phyloP scores from a whole-genome alignment of 1,140 invertebrate species.

The Polyergus mexicanus region DNA sequence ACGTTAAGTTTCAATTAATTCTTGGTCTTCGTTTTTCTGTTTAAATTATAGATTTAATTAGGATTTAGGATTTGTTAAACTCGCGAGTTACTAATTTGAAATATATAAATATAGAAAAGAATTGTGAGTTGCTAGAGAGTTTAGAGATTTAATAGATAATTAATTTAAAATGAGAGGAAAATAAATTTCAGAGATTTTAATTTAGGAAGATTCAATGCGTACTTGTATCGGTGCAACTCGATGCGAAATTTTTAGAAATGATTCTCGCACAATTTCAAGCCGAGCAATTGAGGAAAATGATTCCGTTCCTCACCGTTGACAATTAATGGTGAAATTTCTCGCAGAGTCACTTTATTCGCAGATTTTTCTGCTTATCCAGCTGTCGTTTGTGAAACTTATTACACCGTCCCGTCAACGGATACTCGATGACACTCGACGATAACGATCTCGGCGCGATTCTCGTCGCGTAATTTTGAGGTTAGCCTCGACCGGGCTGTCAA shows the following conservation, averaged over 20 bases:
- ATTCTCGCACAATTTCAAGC: neutral
- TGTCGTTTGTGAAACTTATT: too few relatives aligned
- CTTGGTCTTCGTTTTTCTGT: too few relatives aligned
- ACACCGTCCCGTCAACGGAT: neutral
- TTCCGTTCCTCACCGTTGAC: slow-evolving; percentile 51
- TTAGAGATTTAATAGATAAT: neutral
- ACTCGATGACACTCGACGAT: neutral
- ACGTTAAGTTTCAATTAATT: neutral
- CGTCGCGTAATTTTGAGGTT: slow-evolving; percentile 39
- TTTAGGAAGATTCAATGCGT: neutral
- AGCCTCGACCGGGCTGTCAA: slow-evolving; percentile 39
- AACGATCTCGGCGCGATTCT: neutral
- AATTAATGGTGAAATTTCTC: neutral
- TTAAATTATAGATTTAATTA: neutral
- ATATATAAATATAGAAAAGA: neutral
- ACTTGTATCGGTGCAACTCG: neutral
- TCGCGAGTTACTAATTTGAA: neutral
- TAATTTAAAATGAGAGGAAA: neutral
- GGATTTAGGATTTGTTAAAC: neutral
- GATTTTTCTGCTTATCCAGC: neutral
- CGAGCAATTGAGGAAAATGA: slow-evolving; percentile 60
- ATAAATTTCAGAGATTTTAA: neutral
- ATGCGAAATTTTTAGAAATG: neutral
- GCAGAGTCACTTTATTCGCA: neutral
- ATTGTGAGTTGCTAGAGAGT: neutral